Evolutionary conservation across 2,888 invertebrate genomes (phyloP).

Genomic region (Lepidocyrtoides sp.): DNA sequence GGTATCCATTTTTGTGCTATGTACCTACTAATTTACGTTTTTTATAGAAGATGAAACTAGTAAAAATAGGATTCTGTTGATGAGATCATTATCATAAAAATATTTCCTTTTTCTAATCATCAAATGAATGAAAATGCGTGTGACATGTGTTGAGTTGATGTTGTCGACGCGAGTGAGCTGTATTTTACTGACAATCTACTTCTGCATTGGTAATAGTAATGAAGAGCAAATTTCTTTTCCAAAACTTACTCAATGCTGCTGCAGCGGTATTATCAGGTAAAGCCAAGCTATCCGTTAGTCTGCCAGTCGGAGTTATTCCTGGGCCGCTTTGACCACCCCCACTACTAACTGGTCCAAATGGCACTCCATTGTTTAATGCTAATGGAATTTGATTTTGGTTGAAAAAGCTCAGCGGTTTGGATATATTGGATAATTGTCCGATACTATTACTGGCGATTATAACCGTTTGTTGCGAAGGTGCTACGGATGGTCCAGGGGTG

Average conservation of each 20-base stretch:
- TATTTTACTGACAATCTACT: too few species aligned
- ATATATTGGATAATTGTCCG: slow-evolving; percentile 56
- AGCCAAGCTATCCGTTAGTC: slow-evolving; percentile 68
- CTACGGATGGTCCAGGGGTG: slow-evolving; percentile 61
- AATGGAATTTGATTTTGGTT: slow-evolving; percentile 47
- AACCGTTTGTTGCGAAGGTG: slow-evolving; percentile 52
- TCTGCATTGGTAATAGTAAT: too few species aligned
- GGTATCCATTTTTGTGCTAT: too few species aligned
- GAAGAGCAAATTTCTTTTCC: too few species aligned
- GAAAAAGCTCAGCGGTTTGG: slow-evolving; percentile 69
- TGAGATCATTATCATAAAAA: not conserved
- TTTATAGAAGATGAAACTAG: slow-evolving; percentile 27
- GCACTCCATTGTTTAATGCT: slow-evolving; percentile 66
- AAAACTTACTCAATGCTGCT: slow-evolving; percentile 72
- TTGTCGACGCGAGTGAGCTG: too few species aligned
- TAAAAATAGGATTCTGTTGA: slow-evolving; percentile 45
- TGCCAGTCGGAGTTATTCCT: slow-evolving; percentile 70
- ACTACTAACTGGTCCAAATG: slow-evolving; percentile 65
- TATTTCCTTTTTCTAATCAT: slow-evolving; percentile 52
- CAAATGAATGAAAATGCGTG: too few species aligned
- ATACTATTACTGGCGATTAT: slow-evolving; percentile 63
- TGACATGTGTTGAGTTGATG: too few species aligned
- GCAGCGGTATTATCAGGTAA: slow-evolving; percentile 73
- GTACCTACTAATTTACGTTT: too few species aligned
- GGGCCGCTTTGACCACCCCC: slow-evolving; percentile 62